Evolutionary conservation across 2,888 invertebrate genomes (phyloP).

Genomic region (Pecten maximus): DNA sequence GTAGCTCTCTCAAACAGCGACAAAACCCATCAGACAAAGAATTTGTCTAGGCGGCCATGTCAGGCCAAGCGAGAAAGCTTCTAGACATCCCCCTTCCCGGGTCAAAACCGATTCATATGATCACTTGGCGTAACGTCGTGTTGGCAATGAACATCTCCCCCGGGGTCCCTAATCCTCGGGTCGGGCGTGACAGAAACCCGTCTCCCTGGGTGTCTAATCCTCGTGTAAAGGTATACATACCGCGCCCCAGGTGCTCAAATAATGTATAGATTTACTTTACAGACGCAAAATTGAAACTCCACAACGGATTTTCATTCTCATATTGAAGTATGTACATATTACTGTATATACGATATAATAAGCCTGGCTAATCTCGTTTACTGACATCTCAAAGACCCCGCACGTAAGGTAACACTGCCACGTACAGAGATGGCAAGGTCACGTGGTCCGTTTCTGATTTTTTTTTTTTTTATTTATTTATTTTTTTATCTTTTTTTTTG

Average conservation of each 20-base stretch:
- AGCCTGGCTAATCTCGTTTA: not conserved
- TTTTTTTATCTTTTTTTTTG: too few relatives aligned
- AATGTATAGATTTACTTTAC: not conserved
- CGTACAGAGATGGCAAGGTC: not conserved
- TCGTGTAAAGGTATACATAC: not conserved
- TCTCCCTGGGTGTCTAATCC: slow-evolving; percentile 8
- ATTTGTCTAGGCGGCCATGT: not conserved
- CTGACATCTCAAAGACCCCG: not conserved
- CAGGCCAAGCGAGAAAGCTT: not conserved
- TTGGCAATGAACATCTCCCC: not conserved
- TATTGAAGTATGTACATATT: not conserved
- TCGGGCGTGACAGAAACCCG: not conserved
- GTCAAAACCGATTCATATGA: slow-evolving; percentile 10
- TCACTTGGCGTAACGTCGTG: not conserved
- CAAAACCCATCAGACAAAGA: not conserved
- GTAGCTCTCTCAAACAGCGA: slow-evolving; percentile 10
- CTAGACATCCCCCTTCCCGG: not conserved
- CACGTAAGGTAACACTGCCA: not conserved
- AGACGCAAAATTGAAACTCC: not conserved
- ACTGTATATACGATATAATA: not conserved
- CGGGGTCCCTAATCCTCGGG: not conserved
- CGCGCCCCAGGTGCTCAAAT: not conserved
- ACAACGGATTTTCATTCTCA: not conserved
- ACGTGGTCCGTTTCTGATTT: not conserved
- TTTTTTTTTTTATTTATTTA: not conserved